Evolutionary conservation across 2,797 vertebrate genomes (phyloP), one percentile per base, ranked within the genome.

Genomic region (Acomys russatus): DNA sequence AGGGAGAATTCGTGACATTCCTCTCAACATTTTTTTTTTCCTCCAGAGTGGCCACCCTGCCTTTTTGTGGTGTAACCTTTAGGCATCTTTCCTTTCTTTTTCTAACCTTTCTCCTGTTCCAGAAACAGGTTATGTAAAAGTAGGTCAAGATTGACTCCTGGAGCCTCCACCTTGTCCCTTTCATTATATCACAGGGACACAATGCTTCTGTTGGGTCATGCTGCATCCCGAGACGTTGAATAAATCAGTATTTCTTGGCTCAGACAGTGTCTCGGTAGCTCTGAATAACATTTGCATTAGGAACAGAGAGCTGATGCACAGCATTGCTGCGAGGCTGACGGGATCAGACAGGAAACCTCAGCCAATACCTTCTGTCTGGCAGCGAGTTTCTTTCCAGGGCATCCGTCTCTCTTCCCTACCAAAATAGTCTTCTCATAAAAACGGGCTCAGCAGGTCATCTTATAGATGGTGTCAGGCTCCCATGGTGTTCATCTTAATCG

Each of bases 381-480:
- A 35, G 97, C 91, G 97, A 97, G 96, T 80, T 88, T 93, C 79
- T 96, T 94, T 74, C 61, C 56, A 93, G 77, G 94, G 38, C 77
- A 71, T 92, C 74, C 0, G 0, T 93, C 25, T 90, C 82, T 64
- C 79, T 15, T 93, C 70, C 59, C 7, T 0, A 80, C 82, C 38
- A 93, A 85, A 96, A 89, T 91, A 94, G 85, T 66, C 66, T 97
- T 98, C 98, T 96, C 96, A 95, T 97, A 97, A 98, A 96, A 97
- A 86, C 96, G 71, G 77, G 84, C 63, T 92, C 18, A n/a, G 86
- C 95, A 94, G 92, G 66, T 97, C n/a, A 90, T 92, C 97, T 96
- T 93, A 88, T 14, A 3, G 92, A 89, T 94, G 85, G 95, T 77
- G 79, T 88, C 91, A 77, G 84, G 79, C 97, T 98, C 97, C 93